phyloP scores from a whole-genome alignment of 2,113 vertebrate genomes.

The Stigmatopora argus region DNA sequence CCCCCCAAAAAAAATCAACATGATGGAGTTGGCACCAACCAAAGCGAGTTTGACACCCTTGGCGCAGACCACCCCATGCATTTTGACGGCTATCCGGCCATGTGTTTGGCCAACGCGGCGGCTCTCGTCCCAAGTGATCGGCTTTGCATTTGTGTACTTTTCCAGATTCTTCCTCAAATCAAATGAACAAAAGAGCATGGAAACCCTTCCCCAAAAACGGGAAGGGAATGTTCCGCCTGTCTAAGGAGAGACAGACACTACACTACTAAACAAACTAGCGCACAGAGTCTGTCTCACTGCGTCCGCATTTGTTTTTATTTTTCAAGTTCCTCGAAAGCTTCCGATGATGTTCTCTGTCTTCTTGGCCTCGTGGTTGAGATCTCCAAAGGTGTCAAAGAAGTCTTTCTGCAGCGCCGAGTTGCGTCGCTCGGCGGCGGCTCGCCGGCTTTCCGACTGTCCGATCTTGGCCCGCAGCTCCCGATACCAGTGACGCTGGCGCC shows the following conservation, averaged over 20 bases:
- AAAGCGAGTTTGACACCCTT: no score
- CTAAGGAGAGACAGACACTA: conserved; percentile 3
- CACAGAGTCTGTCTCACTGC: neutral
- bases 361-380: conserved; percentile 70
- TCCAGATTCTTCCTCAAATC: conserved; percentile 3
- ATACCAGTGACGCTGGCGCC: conserved; percentile 69
- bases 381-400: conserved; percentile 77
- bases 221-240: neutral
- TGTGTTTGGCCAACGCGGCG: conserved; percentile 27
- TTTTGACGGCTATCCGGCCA: neutral
- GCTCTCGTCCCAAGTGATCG: conserved; percentile 26
- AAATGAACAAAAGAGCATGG: neutral
- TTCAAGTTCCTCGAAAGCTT: conserved; percentile 51
- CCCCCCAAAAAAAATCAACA: no score
- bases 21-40: no score
- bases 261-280: neutral
- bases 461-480: conserved; percentile 66
- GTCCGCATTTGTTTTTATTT: conserved; percentile 6
- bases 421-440: conserved; percentile 64
- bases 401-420: conserved; percentile 73
- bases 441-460: conserved; percentile 63
- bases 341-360: conserved; percentile 60
- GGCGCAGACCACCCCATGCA: no score
- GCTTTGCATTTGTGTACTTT: conserved; percentile 22
- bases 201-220: neutral